Base-by-base conservation (phyloP, 2,797 vertebrate genomes). In the Borostomias antarcticus region DNA sequence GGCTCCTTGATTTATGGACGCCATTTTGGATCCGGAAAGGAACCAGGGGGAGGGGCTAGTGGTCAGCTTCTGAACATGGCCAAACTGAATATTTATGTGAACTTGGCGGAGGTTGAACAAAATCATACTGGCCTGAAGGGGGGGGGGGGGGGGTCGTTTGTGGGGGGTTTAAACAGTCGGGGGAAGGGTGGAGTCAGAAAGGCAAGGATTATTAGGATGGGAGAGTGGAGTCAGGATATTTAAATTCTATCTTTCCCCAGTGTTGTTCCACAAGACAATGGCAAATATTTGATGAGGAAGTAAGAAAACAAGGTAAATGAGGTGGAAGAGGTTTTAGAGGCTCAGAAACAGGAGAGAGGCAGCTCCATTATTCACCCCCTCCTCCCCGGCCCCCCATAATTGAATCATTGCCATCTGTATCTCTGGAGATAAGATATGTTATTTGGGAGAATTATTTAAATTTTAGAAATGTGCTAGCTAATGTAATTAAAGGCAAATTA, bases 1-100 rank as follows among this genome's bases (percentile, higher is more conserved):
- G 83, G 90, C 88, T 82, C 89, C 92, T 94, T 97, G 96, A 99
- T 98, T 98, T 97, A 98, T 94, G 88, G 93, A 93, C 89, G 93
- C 92, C 91, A 92, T 95, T 95, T 94, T 94, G 92, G 86, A 82
- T 85, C 86, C 85, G 86, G 85, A 85, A 83, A 86, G 84, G 87
- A 79, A 83, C 79, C 80, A 77, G 78, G 80, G 83, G 81, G 78
- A 76, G 79, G 54, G 72, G 73, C 79, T 87, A 83, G 83, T 79
- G 82, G 83, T 72, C n/a, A 47, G 73, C 50, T 21, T 70, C 70
- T 77, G 74, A 79, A 63, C 69, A n/a, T 10, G 35, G 33, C 57
- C 35, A 53, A 72, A 58, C n/a, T 72, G 79, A n/a, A 81, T 91
- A 89, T 85, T 81, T 80, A 81, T 86, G 88, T 89, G 82, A 90